Conservation (phyloP, 2,113 vertebrate species). For the Ceyx cyanopectus region DNA sequence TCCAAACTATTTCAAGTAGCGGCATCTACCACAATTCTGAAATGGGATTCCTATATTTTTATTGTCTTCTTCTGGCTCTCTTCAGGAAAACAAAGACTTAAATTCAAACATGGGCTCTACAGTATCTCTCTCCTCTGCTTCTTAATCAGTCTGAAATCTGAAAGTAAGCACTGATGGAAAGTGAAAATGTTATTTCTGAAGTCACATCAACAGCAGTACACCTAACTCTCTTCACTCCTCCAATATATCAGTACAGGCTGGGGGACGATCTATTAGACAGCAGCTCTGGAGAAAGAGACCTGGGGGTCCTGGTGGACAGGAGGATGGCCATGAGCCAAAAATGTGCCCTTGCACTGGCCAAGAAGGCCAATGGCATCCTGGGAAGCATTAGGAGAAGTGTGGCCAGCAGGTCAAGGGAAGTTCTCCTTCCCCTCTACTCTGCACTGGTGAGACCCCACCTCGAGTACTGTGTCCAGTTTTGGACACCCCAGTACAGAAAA, state of each 20-base stretch:
- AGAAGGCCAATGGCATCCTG: no score
- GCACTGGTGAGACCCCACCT: no score
- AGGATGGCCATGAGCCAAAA: no score
- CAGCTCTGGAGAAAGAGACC: no score
- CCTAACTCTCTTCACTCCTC: neutral
- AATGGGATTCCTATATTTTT: neutral
- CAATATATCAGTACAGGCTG: neutral
- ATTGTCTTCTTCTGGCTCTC: neutral
- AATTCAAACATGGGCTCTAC: neutral
- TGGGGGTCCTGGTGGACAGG: no score
- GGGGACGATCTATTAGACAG: no score
- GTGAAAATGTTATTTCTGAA: neutral
- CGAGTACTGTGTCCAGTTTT: no score
- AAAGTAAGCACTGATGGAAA: neutral
- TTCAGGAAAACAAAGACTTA: neutral
- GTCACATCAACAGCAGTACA: neutral
- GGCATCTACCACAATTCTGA: neutral
- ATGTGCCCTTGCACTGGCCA: no score
- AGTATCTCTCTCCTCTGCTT: neutral
- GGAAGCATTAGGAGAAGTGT: no score
- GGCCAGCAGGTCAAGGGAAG: no score
- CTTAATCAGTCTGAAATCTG: neutral
- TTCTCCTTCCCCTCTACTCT: no score
- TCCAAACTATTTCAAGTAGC: neutral
- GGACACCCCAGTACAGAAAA: no score